Conservation (phyloP, 2,888 invertebrate genomes). For the Protodeltote pygarga region DNA sequence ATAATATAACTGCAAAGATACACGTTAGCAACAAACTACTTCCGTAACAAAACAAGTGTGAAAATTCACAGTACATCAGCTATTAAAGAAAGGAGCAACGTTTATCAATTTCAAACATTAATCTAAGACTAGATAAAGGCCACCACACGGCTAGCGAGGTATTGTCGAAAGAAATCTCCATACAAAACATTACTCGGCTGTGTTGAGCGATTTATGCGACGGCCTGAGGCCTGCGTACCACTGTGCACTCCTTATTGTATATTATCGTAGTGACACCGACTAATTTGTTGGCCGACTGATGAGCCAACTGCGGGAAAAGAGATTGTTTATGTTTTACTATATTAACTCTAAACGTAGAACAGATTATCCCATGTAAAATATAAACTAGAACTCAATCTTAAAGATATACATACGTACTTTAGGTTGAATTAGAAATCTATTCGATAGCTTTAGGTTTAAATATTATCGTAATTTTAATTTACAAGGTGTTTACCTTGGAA, state of each 20-base stretch:
- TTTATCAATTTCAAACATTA: slow-evolving; percentile 82
- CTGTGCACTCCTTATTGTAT: slow-evolving; percentile 81
- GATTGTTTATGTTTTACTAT: slow-evolving; percentile 77
- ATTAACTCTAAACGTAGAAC: slow-evolving; percentile 64
- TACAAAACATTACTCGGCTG: slow-evolving; percentile 84
- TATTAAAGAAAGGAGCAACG: slow-evolving; percentile 56
- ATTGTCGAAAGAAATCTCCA: slow-evolving; percentile 86
- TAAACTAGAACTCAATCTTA: slow-evolving; percentile 34
- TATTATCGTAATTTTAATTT: slow-evolving; percentile 33
- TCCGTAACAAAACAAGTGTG: slow-evolving; percentile 25
- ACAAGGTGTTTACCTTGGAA: slow-evolving; percentile 4
- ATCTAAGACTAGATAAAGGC: slow-evolving; percentile 84
- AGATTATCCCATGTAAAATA: slow-evolving; percentile 47
- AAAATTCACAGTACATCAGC: slow-evolving; percentile 37
- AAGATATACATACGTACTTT: slow-evolving; percentile 16
- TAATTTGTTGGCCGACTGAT: slow-evolving; percentile 86
- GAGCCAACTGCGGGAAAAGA: slow-evolving; percentile 78
- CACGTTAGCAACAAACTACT: slow-evolving; percentile 10
- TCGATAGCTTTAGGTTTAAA: slow-evolving; percentile 15
- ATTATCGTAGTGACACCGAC: slow-evolving; percentile 86
- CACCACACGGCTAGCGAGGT: slow-evolving; percentile 72
- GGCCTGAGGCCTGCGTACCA: slow-evolving; percentile 69
- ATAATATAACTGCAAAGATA: slow-evolving; percentile 28
- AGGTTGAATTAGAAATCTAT: slow-evolving; percentile 36
- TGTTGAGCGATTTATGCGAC: slow-evolving; percentile 86